Evolutionary conservation across 2,888 invertebrate species (phyloP), one percentile per base, ranked within the genome.

Genomic region (Tachina lurida): DNA sequence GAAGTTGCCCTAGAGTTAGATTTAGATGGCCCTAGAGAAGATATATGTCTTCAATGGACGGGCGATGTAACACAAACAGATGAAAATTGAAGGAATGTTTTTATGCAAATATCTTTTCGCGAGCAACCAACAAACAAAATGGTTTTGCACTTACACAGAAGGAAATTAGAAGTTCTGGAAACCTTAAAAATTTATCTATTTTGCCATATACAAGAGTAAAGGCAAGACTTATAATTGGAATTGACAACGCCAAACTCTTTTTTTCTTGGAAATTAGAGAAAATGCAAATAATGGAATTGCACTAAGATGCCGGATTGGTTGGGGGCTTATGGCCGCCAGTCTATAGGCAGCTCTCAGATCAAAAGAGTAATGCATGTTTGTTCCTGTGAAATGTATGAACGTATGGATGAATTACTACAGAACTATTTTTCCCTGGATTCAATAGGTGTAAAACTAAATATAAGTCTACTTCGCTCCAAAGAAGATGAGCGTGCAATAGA

Each of bases 21-120:
- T 3, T 31, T 86, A 15, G 70, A 84, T 10, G 85, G 85, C 2
- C 84, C 75, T 12, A 19, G 62, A 10, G 65, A 52, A 22, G 83
- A 86, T 39, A 58, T 87, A 1, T 85, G 80, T 12, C 71, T 87
- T 4, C 78, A 75, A n/a, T 88, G 86, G 86, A 86, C 86, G 12
- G 76, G 83, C n/a, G 86, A 86, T 12, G 87, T 88, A 56, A 87
- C 83, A 9, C 84, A 87, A 67, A 83, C 47, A 12, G 84, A 88
- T 31, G 52, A 17, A 12, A 82, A 82, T 13, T 88, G 84, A 3
- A 83, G 71, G 56, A 45, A 56, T 7, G 78, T 87, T 31, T 65
- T 7, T 22, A 13, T 86, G 3, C 41, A 84, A 13, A 82, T 84
- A 43, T 80, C 87, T 39, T 60, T 77, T 0, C 73, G 54, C 7